phyloP scores from a whole-genome alignment of 1,140 invertebrate species.

The Melanaphis sacchari region DNA sequence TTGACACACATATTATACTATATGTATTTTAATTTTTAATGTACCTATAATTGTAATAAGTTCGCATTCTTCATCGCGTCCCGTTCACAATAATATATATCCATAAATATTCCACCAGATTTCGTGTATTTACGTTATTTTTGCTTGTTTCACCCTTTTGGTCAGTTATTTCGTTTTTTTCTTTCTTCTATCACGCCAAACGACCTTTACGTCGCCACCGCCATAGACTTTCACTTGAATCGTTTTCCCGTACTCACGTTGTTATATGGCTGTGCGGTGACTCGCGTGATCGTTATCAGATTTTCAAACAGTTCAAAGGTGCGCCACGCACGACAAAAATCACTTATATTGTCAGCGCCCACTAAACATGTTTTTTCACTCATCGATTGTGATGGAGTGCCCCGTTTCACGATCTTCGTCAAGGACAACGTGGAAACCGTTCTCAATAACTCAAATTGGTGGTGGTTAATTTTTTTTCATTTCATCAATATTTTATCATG shows the following conservation, averaged over 20 bases:
- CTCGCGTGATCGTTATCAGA: background rate
- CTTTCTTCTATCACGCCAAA: background rate
- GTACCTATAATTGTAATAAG: too few relatives aligned
- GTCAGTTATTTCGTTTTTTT: background rate
- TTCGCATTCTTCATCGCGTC: too few relatives aligned
- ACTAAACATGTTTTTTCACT: background rate
- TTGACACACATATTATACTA: too few relatives aligned
- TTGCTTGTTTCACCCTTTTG: background rate
- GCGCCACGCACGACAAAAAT: background rate
- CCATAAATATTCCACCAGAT: too few relatives aligned
- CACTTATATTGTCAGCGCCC: background rate
- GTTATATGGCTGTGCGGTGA: background rate
- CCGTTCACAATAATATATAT: too few relatives aligned
- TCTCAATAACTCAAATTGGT: background rate
- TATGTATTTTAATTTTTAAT: too few relatives aligned
- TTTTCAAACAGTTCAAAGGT: constrained; percentile 35
- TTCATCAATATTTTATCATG: background rate
- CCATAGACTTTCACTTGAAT: background rate
- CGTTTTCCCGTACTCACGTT: background rate
- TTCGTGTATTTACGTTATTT: background rate
- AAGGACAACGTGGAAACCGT: background rate
- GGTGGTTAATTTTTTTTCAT: background rate
- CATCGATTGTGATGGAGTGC: background rate
- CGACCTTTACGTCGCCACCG: background rate
- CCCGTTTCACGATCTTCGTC: background rate